A percentile compares a stretch with the other conserved stretches of the same genome.
These are phyloP conservation scores for Uropetala carovei DNA, from an alignment of 2,888 invertebrate genomes.

Conservation along the genomic window DNA sequence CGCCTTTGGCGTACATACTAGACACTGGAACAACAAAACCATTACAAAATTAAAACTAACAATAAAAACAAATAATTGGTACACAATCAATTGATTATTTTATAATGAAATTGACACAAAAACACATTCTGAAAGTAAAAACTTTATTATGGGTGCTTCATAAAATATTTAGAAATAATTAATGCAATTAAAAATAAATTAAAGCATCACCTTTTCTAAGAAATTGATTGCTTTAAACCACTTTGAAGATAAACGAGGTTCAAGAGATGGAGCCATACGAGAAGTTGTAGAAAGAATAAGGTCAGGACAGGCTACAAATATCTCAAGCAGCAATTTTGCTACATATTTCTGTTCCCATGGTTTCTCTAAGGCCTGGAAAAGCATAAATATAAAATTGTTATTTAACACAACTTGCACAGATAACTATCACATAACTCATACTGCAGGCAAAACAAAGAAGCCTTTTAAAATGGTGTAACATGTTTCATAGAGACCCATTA, in stretches of 20 bases:
- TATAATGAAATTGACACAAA: too few species aligned
- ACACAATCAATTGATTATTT: too few species aligned
- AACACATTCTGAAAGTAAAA: too few species aligned
- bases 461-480: too few species aligned
- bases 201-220: conserved; percentile 70
- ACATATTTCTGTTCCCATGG: conserved; percentile 67
- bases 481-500: too few species aligned
- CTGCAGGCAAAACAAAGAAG: too few species aligned
- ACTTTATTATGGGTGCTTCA: too few species aligned
- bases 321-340: conserved; percentile 66
- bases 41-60: too few species aligned
- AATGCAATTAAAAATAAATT: conserved; percentile 14
- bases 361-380: conserved; percentile 66
- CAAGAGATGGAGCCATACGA: conserved; percentile 80
- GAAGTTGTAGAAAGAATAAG: conserved; percentile 81
- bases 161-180: not conserved
- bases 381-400: not conserved
- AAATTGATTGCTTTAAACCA: conserved; percentile 72
- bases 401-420: not conserved
- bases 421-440: not conserved
- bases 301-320: conserved; percentile 69
- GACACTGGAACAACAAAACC: too few species aligned
- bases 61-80: too few species aligned
- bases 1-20: too few species aligned
- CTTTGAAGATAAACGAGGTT: conserved; percentile 75